Evolutionary conservation across 2,113 vertebrate genomes (phyloP), one percentile per base, ranked within the genome.

Genomic region (Herpetotheres cachinnans): DNA sequence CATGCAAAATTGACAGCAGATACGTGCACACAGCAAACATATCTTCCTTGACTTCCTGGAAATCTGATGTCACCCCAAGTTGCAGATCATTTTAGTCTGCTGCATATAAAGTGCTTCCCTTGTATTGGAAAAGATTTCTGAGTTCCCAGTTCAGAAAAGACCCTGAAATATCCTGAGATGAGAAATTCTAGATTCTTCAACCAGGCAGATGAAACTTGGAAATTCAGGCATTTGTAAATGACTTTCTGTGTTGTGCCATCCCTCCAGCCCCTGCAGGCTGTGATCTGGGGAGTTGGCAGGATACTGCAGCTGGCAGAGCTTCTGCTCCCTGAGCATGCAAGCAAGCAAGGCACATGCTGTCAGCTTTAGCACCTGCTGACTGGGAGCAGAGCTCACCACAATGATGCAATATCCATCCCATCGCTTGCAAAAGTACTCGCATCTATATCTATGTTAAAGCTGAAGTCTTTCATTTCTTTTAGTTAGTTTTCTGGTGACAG

Each of bases 241-340:
- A 91, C 16, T 72, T 73, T 59, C 47, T 81, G 78, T 62, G 72
- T 69, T 77, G 66, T 77, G 38, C 81, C 62, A 90, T 34, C 82
- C 36, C 59, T 82, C 62, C 63, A 59, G 52, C 26, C 58, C 47
- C 88, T 61, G 77, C 82, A 91, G 88, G 63, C 82, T 92, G 55
- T 38, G 55, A 89, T 91, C 22, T 52, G 89, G 42, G 38, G 50
- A 92, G 78, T 49, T 96, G 95, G 94, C 91, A 92, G 29, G 62
- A 71, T 85, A 15, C 18, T 67, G 72, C 83, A 84, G 88, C 79
- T 97, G 92, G 95, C 92, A 94, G 77, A 70, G 58, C 62, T 96
- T 73, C 88, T 94, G 80, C 83, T 95, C 85, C 44, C 78, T 34
- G 54, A 66, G 86, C 71, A 61, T 72, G 29, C 5, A 7, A 93